Evolutionary conservation across 1,140 invertebrate genomes (phyloP), one percentile per base, ranked within the genome.

Genomic region (Chlorops oryzae): DNA sequence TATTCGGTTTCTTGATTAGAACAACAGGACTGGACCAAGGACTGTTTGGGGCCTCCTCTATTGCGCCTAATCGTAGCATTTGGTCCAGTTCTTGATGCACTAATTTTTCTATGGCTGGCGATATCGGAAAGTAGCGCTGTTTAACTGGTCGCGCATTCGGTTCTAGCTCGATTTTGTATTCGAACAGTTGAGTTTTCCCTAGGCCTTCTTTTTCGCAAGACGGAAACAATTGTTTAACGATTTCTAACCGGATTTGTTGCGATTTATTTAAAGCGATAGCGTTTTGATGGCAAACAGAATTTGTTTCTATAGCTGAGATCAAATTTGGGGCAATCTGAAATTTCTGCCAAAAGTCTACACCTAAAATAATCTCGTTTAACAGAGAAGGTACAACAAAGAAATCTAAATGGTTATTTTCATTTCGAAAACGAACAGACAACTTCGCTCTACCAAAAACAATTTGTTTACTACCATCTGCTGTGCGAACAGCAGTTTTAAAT

Each of bases 51-150:
- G 51, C 46, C 9, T 53, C 47, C 47, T 56, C 50, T 3, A 53
- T 58, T 0, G 53, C 56, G 18, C 47, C 49, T 20, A 43, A 27
- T 13, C 41, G 21, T 10, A 51, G 10, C 52, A 57, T 57, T 2
- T 48, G 37, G 35, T 54, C 48, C 13, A 57, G 32, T 42, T 57
- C 45, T 0, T 4, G 12, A 27, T 37, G 55, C 17, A 52, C 27
- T 15, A 55, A 28, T 25, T 52, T 55, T 43, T 57, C 39, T n/a
- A 49, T 52, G 18, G 55, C 49, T 10, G 52, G 49, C 2, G 49
- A 50, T 9, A 57, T 21, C 3, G 52, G 52, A 32, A 41, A 51
- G 27, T 51, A 51, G 39, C 48, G 21, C 24, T 57, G 56, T 18
- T 28, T 34, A 3, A 39, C 12, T 5, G 37, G 38, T 2, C n/a